phyloP scores from a whole-genome alignment of 2,113 vertebrate genomes.

The Rhinichthys klamathensis region DNA sequence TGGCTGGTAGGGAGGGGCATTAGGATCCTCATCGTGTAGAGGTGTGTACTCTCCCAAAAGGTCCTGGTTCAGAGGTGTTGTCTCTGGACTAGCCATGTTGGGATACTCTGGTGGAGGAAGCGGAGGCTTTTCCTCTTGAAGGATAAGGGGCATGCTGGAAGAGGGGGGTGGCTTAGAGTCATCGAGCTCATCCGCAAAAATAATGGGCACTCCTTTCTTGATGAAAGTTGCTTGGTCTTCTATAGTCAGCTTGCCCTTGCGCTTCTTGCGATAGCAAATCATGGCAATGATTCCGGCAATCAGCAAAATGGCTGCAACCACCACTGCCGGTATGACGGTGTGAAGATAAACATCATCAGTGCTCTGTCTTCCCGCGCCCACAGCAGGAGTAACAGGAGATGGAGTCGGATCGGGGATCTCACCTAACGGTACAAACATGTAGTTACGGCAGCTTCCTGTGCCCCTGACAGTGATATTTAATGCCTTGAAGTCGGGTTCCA shows the following conservation, averaged over 20 bases:
- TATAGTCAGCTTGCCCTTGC: conserved; percentile 95
- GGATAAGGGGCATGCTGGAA: conserved; percentile 96
- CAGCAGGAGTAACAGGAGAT: conserved; percentile 70
- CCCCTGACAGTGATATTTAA: conserved; percentile 81
- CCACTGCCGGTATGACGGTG: conserved; percentile 94
- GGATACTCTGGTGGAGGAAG: conserved; percentile 95
- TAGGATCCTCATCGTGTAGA: conserved; percentile 94
- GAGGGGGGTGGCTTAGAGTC: conserved; percentile 95
- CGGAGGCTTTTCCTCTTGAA: conserved; percentile 98
- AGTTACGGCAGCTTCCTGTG: conserved; percentile 81
- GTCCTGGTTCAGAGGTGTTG: conserved; percentile 93
- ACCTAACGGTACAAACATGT: conserved; percentile 84
- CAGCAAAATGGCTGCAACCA: conserved; percentile 93
- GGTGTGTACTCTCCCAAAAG: conserved; percentile 91
- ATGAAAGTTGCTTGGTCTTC: conserved; percentile 99
- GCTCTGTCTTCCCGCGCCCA: conserved; percentile 86
- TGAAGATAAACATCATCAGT: conserved; percentile 95
- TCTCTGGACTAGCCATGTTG: conserved; percentile 91
- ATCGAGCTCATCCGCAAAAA: conserved; percentile 95
- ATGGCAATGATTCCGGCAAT: conserved; percentile 95
- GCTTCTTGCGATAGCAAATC: conserved; percentile 98
- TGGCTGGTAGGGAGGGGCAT: conserved; percentile 95
- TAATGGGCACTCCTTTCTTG: conserved; percentile 97
- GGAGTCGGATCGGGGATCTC: conserved; percentile 66
- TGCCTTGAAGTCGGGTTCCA: conserved; percentile 91